These are phyloP conservation scores for Oncopeltus fasciatus DNA, from an alignment of 1,140 invertebrate species.

Conservation along the genomic window DNA sequence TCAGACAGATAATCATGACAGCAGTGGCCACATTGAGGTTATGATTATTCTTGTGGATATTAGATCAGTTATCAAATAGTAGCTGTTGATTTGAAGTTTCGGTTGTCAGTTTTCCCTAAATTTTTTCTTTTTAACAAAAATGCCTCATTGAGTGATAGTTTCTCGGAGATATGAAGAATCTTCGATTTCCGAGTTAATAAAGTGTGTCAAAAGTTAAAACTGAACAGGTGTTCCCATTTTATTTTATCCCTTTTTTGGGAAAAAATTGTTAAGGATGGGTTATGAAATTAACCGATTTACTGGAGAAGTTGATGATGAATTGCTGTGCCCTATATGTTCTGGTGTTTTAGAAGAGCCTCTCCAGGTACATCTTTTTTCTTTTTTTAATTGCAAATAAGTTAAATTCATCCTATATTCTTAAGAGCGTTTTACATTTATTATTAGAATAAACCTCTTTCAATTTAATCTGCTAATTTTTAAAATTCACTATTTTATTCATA, in stretches of 20 bases:
- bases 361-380: too few species aligned
- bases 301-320: constrained; percentile 81
- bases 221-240: constrained; percentile 2
- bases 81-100: background rate
- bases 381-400: too few species aligned
- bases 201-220: background rate
- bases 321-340: constrained; percentile 82
- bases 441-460: too few species aligned
- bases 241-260: background rate
- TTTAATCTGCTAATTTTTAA: too few species aligned
- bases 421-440: too few species aligned
- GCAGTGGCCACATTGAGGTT: background rate
- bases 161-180: background rate
- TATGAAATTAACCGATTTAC: constrained; percentile 78
- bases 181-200: background rate
- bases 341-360: constrained; percentile 79
- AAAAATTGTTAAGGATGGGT: constrained; percentile 45
- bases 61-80: background rate
- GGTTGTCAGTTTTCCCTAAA: background rate
- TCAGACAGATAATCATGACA: background rate
- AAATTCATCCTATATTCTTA: too few species aligned
- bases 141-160: background rate
- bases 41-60: background rate
- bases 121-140: background rate
- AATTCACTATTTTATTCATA: too few species aligned